A percentile compares a stretch with the other conserved stretches of the same genome.
phyloP scores from a whole-genome alignment of 1,140 invertebrate genomes.

The Cydia splendana region DNA sequence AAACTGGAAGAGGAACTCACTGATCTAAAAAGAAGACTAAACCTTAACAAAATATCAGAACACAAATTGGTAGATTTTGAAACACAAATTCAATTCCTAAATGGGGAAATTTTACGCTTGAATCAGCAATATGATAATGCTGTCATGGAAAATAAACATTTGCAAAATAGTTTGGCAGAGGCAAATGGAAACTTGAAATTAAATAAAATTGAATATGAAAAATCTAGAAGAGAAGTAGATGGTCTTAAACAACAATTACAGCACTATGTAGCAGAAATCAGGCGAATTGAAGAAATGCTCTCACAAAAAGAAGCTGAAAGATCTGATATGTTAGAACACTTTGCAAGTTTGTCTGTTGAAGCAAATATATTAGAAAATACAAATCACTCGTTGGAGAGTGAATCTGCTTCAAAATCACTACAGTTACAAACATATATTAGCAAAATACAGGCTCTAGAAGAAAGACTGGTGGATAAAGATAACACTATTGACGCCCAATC shows the following conservation, averaged over 20 bases:
- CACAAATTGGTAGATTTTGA: slow-evolving; percentile 81
- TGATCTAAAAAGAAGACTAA: slow-evolving; percentile 71
- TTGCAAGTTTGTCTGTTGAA: slow-evolving; percentile 85
- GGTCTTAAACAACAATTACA: slow-evolving; percentile 86
- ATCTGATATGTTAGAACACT: slow-evolving; percentile 86
- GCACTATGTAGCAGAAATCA: slow-evolving; percentile 86
- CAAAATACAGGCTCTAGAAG: slow-evolving; percentile 70
- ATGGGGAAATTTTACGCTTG: slow-evolving; percentile 74
- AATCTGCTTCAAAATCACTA: slow-evolving; percentile 82
- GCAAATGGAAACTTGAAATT: slow-evolving; percentile 67
- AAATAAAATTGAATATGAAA: slow-evolving; percentile 82
- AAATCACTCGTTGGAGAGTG: slow-evolving; percentile 86
- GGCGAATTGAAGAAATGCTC: slow-evolving; percentile 84
- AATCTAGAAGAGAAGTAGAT: slow-evolving; percentile 82
- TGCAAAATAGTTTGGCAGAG: slow-evolving; percentile 83
- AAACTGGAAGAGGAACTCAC: slow-evolving; percentile 70
- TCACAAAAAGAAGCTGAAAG: slow-evolving; percentile 86
- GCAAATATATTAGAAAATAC: slow-evolving; percentile 85
- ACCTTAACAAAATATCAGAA: slow-evolving; percentile 73
- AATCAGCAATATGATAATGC: slow-evolving; percentile 79
- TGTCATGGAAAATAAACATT: slow-evolving; percentile 81
- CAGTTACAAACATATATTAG: slow-evolving; percentile 71
- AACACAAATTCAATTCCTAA: slow-evolving; percentile 77
- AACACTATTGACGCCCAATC: slow-evolving; percentile 71
- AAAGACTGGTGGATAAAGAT: slow-evolving; percentile 69